Percentiles rank a stretch among this genome's conserved stretches.
Evolutionary conservation across 1,140 invertebrate species (phyloP).

Genomic region (Muscidifurax raptorellus): DNA sequence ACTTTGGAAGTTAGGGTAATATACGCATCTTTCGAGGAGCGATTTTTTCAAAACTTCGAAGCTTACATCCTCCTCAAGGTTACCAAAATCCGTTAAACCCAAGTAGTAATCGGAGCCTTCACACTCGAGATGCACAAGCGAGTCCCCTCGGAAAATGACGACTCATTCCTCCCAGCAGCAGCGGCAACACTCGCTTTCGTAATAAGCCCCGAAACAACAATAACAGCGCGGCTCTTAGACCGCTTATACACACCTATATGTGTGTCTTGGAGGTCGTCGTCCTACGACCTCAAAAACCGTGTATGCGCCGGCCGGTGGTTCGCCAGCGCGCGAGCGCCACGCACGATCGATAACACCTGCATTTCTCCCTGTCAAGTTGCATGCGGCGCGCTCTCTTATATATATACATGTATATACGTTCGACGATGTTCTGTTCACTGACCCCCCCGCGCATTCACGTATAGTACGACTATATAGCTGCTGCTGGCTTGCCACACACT

Average conservation of each 20-base stretch:
- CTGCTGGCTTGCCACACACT: slow-evolving; percentile 2
- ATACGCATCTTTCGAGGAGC: too few relatives aligned
- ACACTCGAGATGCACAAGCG: too few relatives aligned
- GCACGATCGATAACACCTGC: slow-evolving; percentile 49
- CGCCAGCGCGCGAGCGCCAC: background rate
- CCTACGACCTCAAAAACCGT: slow-evolving; percentile 33
- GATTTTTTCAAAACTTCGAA: too few relatives aligned
- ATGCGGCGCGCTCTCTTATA: background rate
- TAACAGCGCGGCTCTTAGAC: background rate
- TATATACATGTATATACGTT: background rate
- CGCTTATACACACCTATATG: too few relatives aligned
- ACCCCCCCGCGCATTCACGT: slow-evolving; percentile 12
- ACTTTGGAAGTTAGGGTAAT: too few relatives aligned
- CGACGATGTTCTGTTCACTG: slow-evolving; percentile 16
- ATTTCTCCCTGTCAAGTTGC: slow-evolving; percentile 9
- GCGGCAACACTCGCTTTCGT: background rate
- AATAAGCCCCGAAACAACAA: background rate
- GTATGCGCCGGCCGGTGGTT: background rate
- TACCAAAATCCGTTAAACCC: too few relatives aligned
- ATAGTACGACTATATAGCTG: background rate
- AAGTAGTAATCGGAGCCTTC: too few relatives aligned
- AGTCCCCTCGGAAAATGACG: background rate
- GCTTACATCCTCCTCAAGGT: too few relatives aligned
- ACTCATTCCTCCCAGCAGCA: too few relatives aligned
- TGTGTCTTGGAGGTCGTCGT: slow-evolving; percentile 33